Base-by-base conservation (phyloP, 1,140 invertebrate genomes). In the Lysiphlebus fabarum region DNA sequence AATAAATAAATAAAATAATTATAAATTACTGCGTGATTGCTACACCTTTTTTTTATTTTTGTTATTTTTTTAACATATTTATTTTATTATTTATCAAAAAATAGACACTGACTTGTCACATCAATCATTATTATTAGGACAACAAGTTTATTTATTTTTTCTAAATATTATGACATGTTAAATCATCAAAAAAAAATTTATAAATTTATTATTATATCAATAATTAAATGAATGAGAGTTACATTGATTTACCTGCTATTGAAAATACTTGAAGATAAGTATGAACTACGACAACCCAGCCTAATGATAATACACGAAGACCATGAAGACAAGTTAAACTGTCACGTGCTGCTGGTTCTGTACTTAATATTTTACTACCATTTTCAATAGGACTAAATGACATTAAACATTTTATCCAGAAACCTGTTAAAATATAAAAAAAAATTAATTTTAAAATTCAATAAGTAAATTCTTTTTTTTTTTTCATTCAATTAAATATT, bases 271-370 rank as follows among this genome's bases (percentile, higher is more conserved):
- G 86, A 12, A 92, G 79, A 74, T 92, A 93, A 0, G 91, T 91
- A 72, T 96, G 93, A 5, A 94, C 93, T 82, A 95, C 84, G 61
- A 96, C 90, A n/a, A 95, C 92, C 93, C 93, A 96, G 1, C 87
- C 82, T 58, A 95, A 85, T 7, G 90, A 92, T 59, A 95, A 78
- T 45, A 95, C 92, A 49, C 91, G 81, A 43, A 94, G 79, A 2
- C 91, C 91, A 66, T 93, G 90, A n/a, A 93, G 78, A 68, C 88
- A 91, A 48, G 85, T 86, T 2, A 92, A 82, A 33, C 85, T 86
- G 38, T 87, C 85, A 62, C 86, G 73, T 0, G 82, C 75, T 33
- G 82, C 74, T 0, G 73, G 77, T 41, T 85, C 83, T 3, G 85
- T 82, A 53, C 82, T 82, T 4, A 88, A 62, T 56, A 84, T 84